Evolutionary conservation across 2,797 vertebrate genomes (phyloP).

Genomic region (Nyctibius grandis): DNA sequence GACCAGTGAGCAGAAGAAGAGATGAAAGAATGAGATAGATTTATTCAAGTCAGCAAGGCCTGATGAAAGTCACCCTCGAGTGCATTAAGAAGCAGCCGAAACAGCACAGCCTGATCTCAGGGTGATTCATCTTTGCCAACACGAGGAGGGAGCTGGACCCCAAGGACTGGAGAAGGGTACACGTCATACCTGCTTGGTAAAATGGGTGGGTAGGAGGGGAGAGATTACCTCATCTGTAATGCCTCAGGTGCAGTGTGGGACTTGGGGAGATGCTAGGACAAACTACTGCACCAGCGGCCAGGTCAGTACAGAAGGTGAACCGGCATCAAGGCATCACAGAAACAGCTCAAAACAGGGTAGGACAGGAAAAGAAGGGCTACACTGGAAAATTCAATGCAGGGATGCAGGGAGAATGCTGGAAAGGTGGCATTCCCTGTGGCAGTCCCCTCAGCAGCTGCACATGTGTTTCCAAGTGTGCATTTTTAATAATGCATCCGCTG

Average conservation of each 20-base stretch:
- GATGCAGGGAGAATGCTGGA: neutral
- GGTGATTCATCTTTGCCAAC: neutral
- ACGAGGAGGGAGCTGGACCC: neutral
- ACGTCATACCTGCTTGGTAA: neutral
- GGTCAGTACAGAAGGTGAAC: neutral
- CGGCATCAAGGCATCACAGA: neutral
- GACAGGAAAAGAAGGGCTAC: neutral
- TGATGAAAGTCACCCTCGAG: slow-evolving; percentile 24
- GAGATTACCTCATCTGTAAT: fast-evolving
- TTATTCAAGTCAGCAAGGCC: neutral
- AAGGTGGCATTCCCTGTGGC: neutral
- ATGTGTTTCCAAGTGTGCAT: slow-evolving; percentile 19
- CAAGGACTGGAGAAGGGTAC: neutral
- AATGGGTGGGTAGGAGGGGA: neutral
- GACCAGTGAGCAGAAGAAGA: neutral
- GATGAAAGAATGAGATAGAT: neutral
- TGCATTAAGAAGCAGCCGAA: neutral
- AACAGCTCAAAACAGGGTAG: neutral
- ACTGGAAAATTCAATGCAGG: neutral
- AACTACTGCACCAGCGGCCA: neutral
- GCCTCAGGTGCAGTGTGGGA: fast-evolving
- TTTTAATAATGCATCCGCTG: slow-evolving; percentile 30
- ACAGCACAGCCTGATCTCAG: neutral
- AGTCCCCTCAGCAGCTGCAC: slow-evolving; percentile 35
- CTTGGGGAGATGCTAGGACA: neutral